A percentile compares a stretch with the other conserved stretches of the same genome.
Conservation (phyloP, 1,140 invertebrate genomes). For the Aphidius gifuensis region DNA sequence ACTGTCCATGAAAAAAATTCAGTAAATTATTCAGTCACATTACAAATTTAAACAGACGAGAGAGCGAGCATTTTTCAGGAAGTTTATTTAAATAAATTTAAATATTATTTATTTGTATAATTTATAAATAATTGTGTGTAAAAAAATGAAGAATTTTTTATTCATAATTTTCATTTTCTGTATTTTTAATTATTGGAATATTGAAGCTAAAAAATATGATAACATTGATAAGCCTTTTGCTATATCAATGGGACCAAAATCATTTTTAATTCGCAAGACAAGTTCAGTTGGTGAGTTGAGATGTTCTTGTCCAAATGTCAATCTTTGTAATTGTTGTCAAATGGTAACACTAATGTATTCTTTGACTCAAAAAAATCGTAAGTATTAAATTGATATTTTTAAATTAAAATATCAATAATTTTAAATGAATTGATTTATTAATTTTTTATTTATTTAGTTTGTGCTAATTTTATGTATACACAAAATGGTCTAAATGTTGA, state of each 20-base stretch:
- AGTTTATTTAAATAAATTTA: too few species aligned
- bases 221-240: too few species aligned
- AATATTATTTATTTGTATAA: too few species aligned
- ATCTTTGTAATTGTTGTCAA: slow-evolving; percentile 38
- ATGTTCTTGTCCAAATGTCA: slow-evolving; percentile 29
- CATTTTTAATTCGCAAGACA: slow-evolving; percentile 9
- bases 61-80: not conserved
- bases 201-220: too few species aligned
- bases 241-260: too few species aligned
- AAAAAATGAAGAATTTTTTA: slow-evolving; percentile 23
- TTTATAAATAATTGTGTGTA: too few species aligned
- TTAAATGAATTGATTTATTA: not conserved
- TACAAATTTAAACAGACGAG: not conserved
- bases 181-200: too few species aligned
- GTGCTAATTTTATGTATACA: slow-evolving; percentile 41
- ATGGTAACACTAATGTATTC: slow-evolving; percentile 35
- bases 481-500: slow-evolving; percentile 34
- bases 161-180: slow-evolving; percentile 4
- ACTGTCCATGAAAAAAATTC: too few species aligned
- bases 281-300: slow-evolving; percentile 26
- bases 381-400: slow-evolving; percentile 16
- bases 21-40: too few species aligned
- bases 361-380: slow-evolving; percentile 30
- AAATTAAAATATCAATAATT: not conserved
- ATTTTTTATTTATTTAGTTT: slow-evolving; percentile 34